Evolutionary conservation across 1,140 invertebrate genomes (phyloP), one percentile per base, ranked within the genome.

Genomic region (Cecropterus lyciades): DNA sequence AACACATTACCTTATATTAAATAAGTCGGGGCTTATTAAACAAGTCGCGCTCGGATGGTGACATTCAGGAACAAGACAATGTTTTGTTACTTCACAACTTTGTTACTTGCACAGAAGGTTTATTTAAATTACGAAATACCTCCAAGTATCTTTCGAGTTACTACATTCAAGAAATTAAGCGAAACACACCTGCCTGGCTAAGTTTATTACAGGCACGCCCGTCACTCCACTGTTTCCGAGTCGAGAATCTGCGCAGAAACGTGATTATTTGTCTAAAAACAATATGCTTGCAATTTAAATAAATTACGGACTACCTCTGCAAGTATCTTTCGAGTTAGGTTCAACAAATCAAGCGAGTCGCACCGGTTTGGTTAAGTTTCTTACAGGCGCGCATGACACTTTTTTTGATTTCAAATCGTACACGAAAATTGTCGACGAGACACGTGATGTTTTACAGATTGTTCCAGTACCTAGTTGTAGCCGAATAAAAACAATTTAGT

Each of bases 21-120:
- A 43, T 43, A 60, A 55, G 40, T 43, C n/a, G 24, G 56, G 11
- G 14, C 56, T 33, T 60, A 48, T 60, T 37, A 60, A 48, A 48
- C 24, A 17, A 60, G 56, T 43, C 11, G 27, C 33, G 11, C 33
- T 40, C 15, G 11, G n/a, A 6, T 16, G 24, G 43, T 20, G 43
- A 37, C 56, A 60, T 59, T 59, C 43, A 10, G 20, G 43, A 59
- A 46, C 27, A 46, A 33, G 43, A 13, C 24, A 59, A 46, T 48
- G 56, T 59, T 57, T 57, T 59, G 43, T 59, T 59, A 59, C 56
- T 46, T 48, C n/a, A 59, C 27, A 59, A 59, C 56, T 59, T 48
- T 15, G 56, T 59, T 59, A 59, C 56, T 30, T 17, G 43, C 11
- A 42, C 56, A 37, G 10, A 33, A 42, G 59, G 16, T 63, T 63